Percentiles rank a stretch among this genome's conserved stretches.
These are phyloP conservation scores for Ormyrus rosae DNA, from an alignment of 2,888 invertebrate species.

Conservation along the genomic window DNA sequence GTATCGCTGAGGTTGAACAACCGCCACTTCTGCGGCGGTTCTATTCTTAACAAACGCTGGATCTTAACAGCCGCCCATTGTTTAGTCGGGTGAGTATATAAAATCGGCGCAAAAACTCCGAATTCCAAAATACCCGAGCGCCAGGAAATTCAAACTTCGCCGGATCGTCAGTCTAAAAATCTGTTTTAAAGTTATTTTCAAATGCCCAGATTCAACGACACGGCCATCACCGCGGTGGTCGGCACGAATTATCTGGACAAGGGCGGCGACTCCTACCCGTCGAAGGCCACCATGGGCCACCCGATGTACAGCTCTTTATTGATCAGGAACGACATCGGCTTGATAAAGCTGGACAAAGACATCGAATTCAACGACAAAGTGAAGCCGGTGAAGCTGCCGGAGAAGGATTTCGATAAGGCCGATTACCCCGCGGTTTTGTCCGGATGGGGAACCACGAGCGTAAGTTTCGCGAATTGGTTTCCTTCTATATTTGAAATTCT, in stretches of 20 bases:
- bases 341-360: slow-evolving; percentile 67
- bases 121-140: too few relatives aligned
- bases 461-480: slow-evolving; percentile 54
- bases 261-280: slow-evolving; percentile 68
- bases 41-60: slow-evolving; percentile 78
- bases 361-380: slow-evolving; percentile 69
- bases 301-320: slow-evolving; percentile 66
- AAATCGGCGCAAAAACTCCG: neutral
- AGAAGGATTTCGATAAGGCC: slow-evolving; percentile 67
- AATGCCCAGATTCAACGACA: slow-evolving; percentile 66
- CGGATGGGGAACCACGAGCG: slow-evolving; percentile 73
- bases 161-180: neutral
- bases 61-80: slow-evolving; percentile 80
- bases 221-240: slow-evolving; percentile 66
- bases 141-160: too few relatives aligned
- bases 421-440: slow-evolving; percentile 70
- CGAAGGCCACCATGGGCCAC: slow-evolving; percentile 63
- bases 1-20: slow-evolving; percentile 78
- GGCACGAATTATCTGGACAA: slow-evolving; percentile 70
- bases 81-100: slow-evolving; percentile 75
- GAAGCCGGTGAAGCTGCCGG: slow-evolving; percentile 65
- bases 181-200: slow-evolving; percentile 33
- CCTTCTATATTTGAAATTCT: slow-evolving; percentile 9
- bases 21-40: slow-evolving; percentile 81
- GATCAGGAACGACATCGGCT: slow-evolving; percentile 71